Conservation (phyloP, 2,113 vertebrate genomes). For the Lophius piscatorius region DNA sequence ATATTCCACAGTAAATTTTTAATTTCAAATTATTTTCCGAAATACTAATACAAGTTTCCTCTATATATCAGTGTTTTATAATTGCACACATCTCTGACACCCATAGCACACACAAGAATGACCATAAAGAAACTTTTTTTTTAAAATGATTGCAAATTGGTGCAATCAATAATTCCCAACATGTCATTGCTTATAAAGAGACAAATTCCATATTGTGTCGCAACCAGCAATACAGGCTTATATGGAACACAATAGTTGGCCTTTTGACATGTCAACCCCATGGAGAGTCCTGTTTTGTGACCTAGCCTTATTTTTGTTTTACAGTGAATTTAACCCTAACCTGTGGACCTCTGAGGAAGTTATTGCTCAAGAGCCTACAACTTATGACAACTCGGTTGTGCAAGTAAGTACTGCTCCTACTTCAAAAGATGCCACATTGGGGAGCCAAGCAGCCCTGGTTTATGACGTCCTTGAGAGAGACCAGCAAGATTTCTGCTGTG, state of each 20-base stretch:
- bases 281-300: constrained; percentile 22
- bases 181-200: background rate
- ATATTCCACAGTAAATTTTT: constrained; percentile 75
- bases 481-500: constrained; percentile 37
- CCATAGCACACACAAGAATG: background rate
- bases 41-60: background rate
- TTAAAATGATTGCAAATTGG: too few species aligned
- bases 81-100: background rate
- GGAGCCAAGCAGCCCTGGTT: constrained; percentile 35
- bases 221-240: background rate
- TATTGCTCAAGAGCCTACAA: constrained; percentile 55
- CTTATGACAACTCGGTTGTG: constrained; percentile 57
- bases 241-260: background rate
- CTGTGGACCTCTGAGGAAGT: constrained; percentile 71
- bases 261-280: background rate
- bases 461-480: constrained; percentile 50
- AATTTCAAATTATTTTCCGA: constrained; percentile 7
- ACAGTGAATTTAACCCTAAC: constrained; percentile 72
- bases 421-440: constrained; percentile 44
- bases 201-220: background rate
- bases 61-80: too few species aligned
- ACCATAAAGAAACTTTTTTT: too few species aligned
- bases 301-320: constrained; percentile 22
- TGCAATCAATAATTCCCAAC: background rate
- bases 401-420: constrained; percentile 74